A percentile compares a stretch with the other conserved stretches of the same genome.
phyloP scores from a whole-genome alignment of 1,140 invertebrate species.

The Oreohelix idahoensis region DNA sequence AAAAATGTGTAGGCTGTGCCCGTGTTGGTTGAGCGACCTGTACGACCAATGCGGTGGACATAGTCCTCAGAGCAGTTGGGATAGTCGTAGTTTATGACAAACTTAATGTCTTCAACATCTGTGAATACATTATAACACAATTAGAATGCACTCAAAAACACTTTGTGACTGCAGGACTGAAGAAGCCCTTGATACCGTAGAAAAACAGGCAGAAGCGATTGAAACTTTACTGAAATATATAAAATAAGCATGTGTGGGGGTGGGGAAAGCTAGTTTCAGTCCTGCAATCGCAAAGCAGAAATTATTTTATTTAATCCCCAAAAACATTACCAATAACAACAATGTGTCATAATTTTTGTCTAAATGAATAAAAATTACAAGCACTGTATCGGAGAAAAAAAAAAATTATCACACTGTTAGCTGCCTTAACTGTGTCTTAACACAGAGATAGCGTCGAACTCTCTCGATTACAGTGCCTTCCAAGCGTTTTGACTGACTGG shows the following conservation, averaged over 20 bases:
- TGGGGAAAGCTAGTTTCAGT: too few relatives aligned
- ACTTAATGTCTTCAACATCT: constrained; percentile 99
- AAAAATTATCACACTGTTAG: too few relatives aligned
- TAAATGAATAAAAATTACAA: too few relatives aligned
- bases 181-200: too few relatives aligned
- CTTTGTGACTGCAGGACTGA: constrained; percentile 14
- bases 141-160: background rate
- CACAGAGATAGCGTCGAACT: constrained; percentile 44
- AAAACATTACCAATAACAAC: too few relatives aligned
- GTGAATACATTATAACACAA: constrained; percentile 6
- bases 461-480: constrained; percentile 40
- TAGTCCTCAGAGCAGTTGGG: constrained; percentile 99
- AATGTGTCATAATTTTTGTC: too few relatives aligned
- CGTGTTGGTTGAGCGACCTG: constrained; percentile 90
- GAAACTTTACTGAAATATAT: too few relatives aligned
- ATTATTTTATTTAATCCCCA: too few relatives aligned
- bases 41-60: constrained; percentile 98
- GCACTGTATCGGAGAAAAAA: too few relatives aligned
- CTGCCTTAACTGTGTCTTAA: constrained; percentile 38
- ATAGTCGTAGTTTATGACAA: constrained; percentile 99
- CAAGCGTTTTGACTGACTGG: constrained; percentile 39
- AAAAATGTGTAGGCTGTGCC: constrained; percentile 99
- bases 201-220: too few relatives aligned
- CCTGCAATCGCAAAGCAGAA: too few relatives aligned
- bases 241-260: too few relatives aligned